Evolutionary conservation across 2,113 vertebrate genomes (phyloP).

Genomic region (Anarhynchus alexandrinus): DNA sequence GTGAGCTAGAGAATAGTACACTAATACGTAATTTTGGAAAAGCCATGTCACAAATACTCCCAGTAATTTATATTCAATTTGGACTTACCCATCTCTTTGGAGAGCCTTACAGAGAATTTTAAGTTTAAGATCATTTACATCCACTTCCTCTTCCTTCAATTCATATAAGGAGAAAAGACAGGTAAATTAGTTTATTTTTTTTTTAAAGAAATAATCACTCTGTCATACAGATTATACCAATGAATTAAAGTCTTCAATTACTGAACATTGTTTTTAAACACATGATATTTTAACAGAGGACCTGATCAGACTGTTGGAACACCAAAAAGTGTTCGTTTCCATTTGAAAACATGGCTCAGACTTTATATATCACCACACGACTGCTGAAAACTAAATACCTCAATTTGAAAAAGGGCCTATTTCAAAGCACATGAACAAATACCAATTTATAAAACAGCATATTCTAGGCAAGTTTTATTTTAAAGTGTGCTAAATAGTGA

Average conservation of each 20-base stretch:
- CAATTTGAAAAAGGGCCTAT: neutral
- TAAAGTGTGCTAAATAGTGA: neutral
- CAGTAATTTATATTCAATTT: neutral
- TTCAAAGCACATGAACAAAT: neutral
- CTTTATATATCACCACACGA: rapidly evolving
- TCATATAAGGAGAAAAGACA: neutral
- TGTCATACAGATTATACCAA: neutral
- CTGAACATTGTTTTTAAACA: neutral
- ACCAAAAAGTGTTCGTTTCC: neutral
- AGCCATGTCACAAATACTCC: neutral
- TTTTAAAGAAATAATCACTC: neutral
- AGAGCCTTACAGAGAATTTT: constrained; percentile 91
- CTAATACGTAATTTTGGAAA: neutral
- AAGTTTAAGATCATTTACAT: constrained; percentile 84
- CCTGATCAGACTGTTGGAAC: neutral
- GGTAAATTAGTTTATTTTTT: neutral
- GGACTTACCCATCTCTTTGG: constrained; percentile 85
- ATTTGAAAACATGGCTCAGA: neutral
- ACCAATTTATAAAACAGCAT: neutral
- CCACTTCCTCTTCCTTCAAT: constrained; percentile 76
- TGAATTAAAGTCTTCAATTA: neutral
- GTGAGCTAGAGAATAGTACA: neutral
- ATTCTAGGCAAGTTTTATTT: neutral
- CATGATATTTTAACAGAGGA: neutral
- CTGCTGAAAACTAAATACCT: neutral